phyloP scores from a whole-genome alignment of 2,888 invertebrate species.

The Cerastis rubricosa region DNA sequence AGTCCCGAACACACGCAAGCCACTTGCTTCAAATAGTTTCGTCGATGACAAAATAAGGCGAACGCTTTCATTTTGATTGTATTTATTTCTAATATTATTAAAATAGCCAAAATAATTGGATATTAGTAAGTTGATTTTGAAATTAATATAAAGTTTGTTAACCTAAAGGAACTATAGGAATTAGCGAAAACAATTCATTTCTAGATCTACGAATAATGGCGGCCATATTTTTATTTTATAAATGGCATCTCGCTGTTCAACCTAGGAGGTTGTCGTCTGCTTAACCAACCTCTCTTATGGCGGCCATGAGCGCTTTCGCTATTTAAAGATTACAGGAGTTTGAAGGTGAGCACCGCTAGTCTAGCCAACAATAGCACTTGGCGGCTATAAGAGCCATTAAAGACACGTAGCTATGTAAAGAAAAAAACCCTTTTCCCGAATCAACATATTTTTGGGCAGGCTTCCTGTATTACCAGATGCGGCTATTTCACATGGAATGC shows the following conservation, averaged over 20 bases:
- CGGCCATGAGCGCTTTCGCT: neutral
- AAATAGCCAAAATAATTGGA: neutral
- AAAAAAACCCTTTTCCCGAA: neutral
- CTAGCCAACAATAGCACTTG: neutral
- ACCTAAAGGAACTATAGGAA: neutral
- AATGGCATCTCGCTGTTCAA: too few relatives aligned
- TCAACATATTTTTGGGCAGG: neutral
- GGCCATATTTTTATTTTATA: too few relatives aligned
- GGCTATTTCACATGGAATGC: neutral
- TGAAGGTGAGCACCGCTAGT: neutral
- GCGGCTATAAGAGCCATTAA: neutral
- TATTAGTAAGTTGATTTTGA: neutral
- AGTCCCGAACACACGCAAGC: conserved; percentile 69
- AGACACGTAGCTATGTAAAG: too few relatives aligned
- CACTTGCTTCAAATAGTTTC: conserved; percentile 57
- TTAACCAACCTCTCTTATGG: too few relatives aligned
- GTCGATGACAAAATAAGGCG: conserved; percentile 52
- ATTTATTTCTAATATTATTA: neutral
- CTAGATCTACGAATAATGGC: neutral
- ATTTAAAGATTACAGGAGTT: neutral
- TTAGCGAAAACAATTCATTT: neutral
- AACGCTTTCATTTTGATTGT: conserved; percentile 51
- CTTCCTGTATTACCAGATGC: neutral
- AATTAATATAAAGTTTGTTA: neutral
- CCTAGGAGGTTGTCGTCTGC: too few relatives aligned